Evolutionary conservation across 2,113 vertebrate genomes (phyloP).

Genomic region (Hydrolagus affinis): DNA sequence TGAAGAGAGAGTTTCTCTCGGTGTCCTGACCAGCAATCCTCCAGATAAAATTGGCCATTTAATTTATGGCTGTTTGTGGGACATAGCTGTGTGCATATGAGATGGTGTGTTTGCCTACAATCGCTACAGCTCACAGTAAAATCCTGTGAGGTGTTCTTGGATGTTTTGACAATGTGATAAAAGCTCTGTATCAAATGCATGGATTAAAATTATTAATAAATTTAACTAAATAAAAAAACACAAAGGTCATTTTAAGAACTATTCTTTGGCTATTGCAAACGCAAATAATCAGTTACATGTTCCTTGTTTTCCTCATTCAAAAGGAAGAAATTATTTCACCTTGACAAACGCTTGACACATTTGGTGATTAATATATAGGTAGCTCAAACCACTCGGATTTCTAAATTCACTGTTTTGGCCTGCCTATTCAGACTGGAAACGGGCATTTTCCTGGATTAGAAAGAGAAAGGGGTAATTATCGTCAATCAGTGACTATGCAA

Average conservation of each 20-base stretch:
- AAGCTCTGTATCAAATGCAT: too few relatives aligned
- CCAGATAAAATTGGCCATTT: too few relatives aligned
- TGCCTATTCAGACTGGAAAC: constrained; percentile 61
- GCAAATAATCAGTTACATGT: neutral
- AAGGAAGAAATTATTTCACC: constrained; percentile 57
- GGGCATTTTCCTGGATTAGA: constrained; percentile 63
- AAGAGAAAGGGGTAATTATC: constrained; percentile 78
- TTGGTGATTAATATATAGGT: constrained; percentile 63
- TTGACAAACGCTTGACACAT: constrained; percentile 49
- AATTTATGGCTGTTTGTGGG: too few relatives aligned
- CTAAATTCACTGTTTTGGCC: constrained; percentile 68
- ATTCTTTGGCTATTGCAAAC: neutral
- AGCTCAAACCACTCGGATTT: constrained; percentile 60
- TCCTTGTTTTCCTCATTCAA: constrained; percentile 1
- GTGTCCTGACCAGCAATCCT: too few relatives aligned
- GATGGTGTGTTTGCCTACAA: too few relatives aligned
- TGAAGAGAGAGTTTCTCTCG: too few relatives aligned
- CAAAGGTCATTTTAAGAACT: neutral
- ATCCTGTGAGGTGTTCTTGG: too few relatives aligned
- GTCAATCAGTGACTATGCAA: constrained; percentile 93
- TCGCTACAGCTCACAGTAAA: too few relatives aligned
- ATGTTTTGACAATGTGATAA: too few relatives aligned
- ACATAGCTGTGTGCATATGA: too few relatives aligned
- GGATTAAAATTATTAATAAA: neutral
- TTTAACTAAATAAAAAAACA: neutral